phyloP scores from a whole-genome alignment of 2,113 vertebrate species.

The Neotoma lepida region DNA sequence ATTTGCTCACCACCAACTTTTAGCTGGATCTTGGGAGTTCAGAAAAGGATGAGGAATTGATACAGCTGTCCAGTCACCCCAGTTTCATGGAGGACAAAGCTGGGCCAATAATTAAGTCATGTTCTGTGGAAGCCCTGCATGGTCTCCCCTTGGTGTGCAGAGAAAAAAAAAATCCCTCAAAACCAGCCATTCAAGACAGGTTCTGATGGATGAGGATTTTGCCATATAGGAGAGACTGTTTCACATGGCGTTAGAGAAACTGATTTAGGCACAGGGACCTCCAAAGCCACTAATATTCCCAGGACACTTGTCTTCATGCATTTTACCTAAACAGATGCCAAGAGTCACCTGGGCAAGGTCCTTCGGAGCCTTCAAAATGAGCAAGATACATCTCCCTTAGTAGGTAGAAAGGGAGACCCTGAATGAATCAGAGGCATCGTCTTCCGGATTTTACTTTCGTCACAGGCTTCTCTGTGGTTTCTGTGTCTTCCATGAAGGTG shows the following conservation, averaged over 20 bases:
- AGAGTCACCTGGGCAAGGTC: not conserved
- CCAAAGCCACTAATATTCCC: not conserved
- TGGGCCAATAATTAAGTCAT: not conserved
- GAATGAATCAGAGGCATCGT: not conserved
- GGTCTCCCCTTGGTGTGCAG: not conserved
- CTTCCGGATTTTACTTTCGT: not conserved
- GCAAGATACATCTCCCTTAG: not conserved
- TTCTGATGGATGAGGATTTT: slow-evolving; percentile 13
- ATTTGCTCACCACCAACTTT: accelerated
- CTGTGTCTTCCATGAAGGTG: accelerated
- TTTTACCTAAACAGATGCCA: not conserved
- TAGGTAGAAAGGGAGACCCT: not conserved
- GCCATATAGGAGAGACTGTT: not conserved
- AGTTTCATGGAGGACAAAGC: not conserved
- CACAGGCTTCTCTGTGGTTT: not conserved
- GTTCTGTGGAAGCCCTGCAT: not conserved
- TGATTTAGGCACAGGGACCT: not conserved
- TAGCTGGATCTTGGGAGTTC: not conserved
- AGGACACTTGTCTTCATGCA: not conserved
- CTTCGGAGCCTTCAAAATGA: not conserved
- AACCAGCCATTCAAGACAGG: not conserved
- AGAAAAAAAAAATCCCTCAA: not conserved
- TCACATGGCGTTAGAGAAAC: not conserved
- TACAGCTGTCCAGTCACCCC: not conserved
- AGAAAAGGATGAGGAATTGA: not conserved